Conservation (phyloP, 2,113 vertebrate genomes). For the Paradoxurus hermaphroditus region DNA sequence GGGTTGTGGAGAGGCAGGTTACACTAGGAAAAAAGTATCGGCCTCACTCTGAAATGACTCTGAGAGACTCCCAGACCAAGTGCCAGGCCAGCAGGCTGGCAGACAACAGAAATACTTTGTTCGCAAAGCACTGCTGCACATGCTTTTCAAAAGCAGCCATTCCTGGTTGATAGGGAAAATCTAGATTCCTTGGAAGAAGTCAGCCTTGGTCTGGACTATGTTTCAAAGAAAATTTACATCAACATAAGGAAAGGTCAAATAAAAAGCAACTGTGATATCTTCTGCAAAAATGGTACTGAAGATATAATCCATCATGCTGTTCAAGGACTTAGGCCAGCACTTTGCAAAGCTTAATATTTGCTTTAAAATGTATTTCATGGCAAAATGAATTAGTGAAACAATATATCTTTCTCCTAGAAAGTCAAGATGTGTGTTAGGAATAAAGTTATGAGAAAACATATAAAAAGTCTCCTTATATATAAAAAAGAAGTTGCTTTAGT, state of each 20-base stretch:
- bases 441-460: background rate
- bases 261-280: slow-evolving; percentile 36
- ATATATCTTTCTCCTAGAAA: slow-evolving; percentile 1
- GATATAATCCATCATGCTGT: background rate
- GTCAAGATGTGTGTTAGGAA: background rate
- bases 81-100: background rate
- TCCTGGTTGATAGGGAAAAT: background rate
- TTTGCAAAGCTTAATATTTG: slow-evolving; percentile 5
- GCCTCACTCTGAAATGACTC: background rate
- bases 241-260: background rate
- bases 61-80: background rate
- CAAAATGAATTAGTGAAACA: background rate
- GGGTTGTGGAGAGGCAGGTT: background rate
- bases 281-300: background rate
- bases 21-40: slow-evolving; percentile 39
- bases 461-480: background rate
- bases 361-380: background rate
- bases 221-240: slow-evolving; percentile 42
- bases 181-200: background rate
- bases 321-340: background rate
- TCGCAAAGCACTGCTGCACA: background rate
- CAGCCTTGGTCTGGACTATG: background rate
- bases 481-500: background rate
- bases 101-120: background rate
- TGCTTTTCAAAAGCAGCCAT: background rate